Evolutionary conservation across 1,140 invertebrate genomes (phyloP), one percentile per base, ranked within the genome.

Genomic region (Pogonomyrmex californicus): DNA sequence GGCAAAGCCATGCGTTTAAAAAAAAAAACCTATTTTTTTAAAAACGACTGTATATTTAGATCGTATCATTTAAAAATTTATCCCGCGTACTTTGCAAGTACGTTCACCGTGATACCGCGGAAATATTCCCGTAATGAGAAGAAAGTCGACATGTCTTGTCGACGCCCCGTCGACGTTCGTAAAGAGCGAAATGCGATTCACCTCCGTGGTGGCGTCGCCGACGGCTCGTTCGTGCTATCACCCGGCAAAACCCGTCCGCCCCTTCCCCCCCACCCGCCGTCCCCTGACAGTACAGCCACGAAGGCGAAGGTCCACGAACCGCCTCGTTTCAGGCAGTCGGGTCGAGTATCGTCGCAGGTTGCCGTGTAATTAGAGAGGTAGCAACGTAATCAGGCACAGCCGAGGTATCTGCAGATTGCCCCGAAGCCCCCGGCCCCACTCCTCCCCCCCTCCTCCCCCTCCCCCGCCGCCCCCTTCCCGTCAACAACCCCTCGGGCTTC

Each of bases 281-380:
- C 49, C 17, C 17, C n/a, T 14, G 6, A 5, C 12, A 44, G 36
- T 30, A 33, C 54, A 60, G 60, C 63, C 30, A 70, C 60, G 60
- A 86, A 86, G 41, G 54, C 85, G 85, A 86, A 82, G 49, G 51
- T 86, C 85, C 76, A 66, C 76, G 85, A 86, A 47, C 41, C 75
- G 51, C 41, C 63, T 86, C 85, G 78, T 86, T 86, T 86, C 81
- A 82, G 87, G 85, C 87, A 85, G 91, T 91, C 88, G 91, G 76
- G 86, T 90, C 91, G 91, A 92, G 90, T 90, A 91, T 92, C 92
- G 90, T 91, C 81, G 87, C 87, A 91, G 91, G 90, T 91, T 91
- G 88, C 90, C 75, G 89, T 89, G 91, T 93, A 93, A 93, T 93
- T 93, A 93, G 92, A 92, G 93, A 91, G 89, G 89, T 91, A 89